Evolutionary conservation across 2,113 vertebrate species (phyloP).

Genomic region (Mobula hypostoma): DNA sequence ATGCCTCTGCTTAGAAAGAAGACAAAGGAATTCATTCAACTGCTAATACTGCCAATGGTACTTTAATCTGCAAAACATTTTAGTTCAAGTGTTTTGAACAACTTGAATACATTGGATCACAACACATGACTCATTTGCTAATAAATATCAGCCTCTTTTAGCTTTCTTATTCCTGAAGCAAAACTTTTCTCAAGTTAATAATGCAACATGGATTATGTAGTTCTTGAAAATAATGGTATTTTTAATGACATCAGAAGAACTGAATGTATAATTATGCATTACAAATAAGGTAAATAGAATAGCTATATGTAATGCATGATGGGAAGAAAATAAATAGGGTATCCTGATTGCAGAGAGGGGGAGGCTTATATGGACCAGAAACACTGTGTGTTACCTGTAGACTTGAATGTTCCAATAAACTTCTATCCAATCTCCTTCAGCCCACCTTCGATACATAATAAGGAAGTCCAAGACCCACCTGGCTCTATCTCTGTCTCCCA

Average conservation of each 20-base stretch:
- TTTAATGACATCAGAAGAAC: background rate
- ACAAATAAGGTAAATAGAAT: background rate
- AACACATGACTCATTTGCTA: background rate
- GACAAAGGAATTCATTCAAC: background rate
- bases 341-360: background rate
- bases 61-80: background rate
- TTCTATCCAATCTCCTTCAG: no score
- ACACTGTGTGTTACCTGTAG: background rate
- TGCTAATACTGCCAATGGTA: background rate
- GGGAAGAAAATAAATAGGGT: background rate
- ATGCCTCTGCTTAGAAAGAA: background rate
- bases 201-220: background rate
- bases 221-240: constrained; percentile 12
- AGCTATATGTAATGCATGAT: background rate
- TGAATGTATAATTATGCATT: background rate
- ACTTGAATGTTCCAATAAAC: no score
- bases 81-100: background rate
- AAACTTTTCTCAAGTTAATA: background rate
- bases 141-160: background rate
- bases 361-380: background rate
- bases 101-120: background rate
- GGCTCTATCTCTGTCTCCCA: no score
- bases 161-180: background rate
- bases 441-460: no score
- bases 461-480: no score